These are phyloP conservation scores for Mormyrops boulengeri DNA, from an alignment of 2,797 vertebrate genomes.

Conservation along the genomic window DNA sequence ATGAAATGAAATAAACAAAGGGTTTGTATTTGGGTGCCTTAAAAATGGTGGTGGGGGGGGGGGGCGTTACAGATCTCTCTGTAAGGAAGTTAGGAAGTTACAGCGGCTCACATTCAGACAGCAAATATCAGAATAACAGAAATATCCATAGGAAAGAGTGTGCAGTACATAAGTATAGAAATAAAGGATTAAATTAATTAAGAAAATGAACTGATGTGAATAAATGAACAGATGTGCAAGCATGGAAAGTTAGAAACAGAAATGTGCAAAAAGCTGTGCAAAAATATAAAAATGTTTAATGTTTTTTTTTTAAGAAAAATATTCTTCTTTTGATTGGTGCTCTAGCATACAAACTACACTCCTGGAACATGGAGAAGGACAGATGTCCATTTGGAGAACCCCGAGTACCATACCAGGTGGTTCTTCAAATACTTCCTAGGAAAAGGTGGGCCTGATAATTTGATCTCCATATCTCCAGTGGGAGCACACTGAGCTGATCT, in stretches of 20 bases:
- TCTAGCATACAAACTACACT: slow-evolving; percentile 72
- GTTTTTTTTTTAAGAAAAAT: background rate
- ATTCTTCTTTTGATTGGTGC: slow-evolving; percentile 28
- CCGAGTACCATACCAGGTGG: slow-evolving; percentile 98
- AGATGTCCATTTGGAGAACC: slow-evolving; percentile 97
- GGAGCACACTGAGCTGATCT: background rate
- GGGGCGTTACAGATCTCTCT: background rate
- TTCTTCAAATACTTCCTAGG: slow-evolving; percentile 99
- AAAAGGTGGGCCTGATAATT: slow-evolving; percentile 72
- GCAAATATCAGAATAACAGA: background rate
- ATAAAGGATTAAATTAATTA: background rate
- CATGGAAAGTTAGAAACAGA: background rate
- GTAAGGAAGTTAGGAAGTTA: background rate
- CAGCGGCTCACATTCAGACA: background rate
- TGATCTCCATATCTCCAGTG: background rate
- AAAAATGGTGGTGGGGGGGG: background rate
- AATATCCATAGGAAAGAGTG: background rate
- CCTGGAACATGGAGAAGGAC: slow-evolving; percentile 93
- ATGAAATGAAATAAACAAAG: background rate
- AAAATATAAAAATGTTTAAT: no score
- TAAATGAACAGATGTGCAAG: background rate
- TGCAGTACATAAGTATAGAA: background rate
- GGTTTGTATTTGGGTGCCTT: background rate
- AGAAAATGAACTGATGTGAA: background rate
- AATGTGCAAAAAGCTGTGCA: background rate